phyloP scores from a whole-genome alignment of 92 coral and sea anemone genomes.

The Paramuricea clavata region DNA sequence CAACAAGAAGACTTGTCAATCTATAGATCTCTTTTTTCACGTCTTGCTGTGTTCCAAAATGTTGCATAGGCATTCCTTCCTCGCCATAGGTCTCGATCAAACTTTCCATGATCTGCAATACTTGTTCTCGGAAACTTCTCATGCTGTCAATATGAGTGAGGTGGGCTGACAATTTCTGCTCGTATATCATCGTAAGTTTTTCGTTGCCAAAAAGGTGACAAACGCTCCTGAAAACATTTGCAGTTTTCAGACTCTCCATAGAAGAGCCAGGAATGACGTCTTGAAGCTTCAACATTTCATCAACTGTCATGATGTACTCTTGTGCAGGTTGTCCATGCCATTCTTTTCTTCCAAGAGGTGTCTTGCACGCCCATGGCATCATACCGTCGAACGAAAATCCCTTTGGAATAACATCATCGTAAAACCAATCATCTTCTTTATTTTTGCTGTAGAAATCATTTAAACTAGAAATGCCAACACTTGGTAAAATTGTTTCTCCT shows the following conservation, averaged over 20 bases:
- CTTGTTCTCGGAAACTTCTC: slow-evolving; percentile 16
- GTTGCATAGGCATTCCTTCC: background rate
- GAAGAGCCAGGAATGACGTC: slow-evolving; percentile 24
- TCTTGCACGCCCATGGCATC: slow-evolving; percentile 55
- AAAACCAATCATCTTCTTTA: slow-evolving; percentile 39
- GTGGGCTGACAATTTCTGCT: slow-evolving; percentile 2
- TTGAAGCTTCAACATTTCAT: slow-evolving; percentile 38
- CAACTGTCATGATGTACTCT: slow-evolving; percentile 43
- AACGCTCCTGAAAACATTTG: slow-evolving; percentile 41
- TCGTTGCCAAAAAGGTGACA: slow-evolving; percentile 35
- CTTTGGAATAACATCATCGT: slow-evolving; percentile 37
- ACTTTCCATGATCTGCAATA: background rate
- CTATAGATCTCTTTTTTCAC: slow-evolving; percentile 41
- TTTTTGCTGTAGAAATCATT: slow-evolving; percentile 46
- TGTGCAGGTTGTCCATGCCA: slow-evolving; percentile 33
- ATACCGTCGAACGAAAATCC: slow-evolving; percentile 44
- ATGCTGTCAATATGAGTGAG: slow-evolving; percentile 18
- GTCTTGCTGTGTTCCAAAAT: slow-evolving; percentile 28
- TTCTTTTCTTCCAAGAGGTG: slow-evolving; percentile 43
- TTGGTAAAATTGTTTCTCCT: slow-evolving; percentile 41
- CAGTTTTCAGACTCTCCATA: slow-evolving; percentile 23
- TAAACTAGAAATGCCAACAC: slow-evolving; percentile 37
- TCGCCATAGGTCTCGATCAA: background rate
- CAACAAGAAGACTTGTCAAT: slow-evolving; percentile 36
- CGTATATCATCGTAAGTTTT: slow-evolving; percentile 7